phyloP scores from a whole-genome alignment of 2,113 vertebrate genomes.

The Saguinus midas region DNA sequence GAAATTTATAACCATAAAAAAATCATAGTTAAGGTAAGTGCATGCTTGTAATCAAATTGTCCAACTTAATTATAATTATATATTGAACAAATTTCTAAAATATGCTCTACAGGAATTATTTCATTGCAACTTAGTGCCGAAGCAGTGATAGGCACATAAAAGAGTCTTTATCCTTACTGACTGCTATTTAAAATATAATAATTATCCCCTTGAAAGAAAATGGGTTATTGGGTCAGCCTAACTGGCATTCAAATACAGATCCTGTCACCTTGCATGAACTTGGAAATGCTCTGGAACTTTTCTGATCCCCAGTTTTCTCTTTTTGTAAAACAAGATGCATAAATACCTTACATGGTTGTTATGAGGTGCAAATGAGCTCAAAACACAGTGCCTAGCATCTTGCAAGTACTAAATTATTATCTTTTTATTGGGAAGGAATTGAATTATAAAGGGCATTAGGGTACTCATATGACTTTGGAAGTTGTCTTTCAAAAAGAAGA shows the following conservation, averaged over 20 bases:
- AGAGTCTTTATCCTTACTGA: neutral
- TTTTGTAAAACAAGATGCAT: neutral
- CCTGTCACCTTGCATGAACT: neutral
- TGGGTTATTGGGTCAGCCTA: neutral
- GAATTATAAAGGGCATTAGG: neutral
- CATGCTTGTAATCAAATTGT: slow-evolving; percentile 28
- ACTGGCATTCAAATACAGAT: neutral
- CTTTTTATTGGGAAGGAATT: neutral
- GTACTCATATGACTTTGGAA: neutral
- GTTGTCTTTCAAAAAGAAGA: neutral
- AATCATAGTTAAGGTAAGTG: neutral
- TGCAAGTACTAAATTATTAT: neutral
- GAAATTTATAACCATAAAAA: neutral
- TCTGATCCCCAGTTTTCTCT: neutral
- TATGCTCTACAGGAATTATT: neutral
- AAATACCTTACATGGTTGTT: neutral
- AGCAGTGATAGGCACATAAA: neutral
- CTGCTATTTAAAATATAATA: slow-evolving; percentile 17
- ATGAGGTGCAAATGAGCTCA: neutral
- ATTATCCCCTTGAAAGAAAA: slow-evolving; percentile 19
- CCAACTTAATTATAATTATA: slow-evolving; percentile 39
- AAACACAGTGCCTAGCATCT: neutral
- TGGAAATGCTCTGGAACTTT: slow-evolving; percentile 14
- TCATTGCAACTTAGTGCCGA: neutral
- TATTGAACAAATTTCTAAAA: slow-evolving; percentile 1